A percentile compares a stretch with the other conserved stretches of the same genome.
phyloP scores from a whole-genome alignment of 1,140 invertebrate species.

The Calliopsis andreniformis region DNA sequence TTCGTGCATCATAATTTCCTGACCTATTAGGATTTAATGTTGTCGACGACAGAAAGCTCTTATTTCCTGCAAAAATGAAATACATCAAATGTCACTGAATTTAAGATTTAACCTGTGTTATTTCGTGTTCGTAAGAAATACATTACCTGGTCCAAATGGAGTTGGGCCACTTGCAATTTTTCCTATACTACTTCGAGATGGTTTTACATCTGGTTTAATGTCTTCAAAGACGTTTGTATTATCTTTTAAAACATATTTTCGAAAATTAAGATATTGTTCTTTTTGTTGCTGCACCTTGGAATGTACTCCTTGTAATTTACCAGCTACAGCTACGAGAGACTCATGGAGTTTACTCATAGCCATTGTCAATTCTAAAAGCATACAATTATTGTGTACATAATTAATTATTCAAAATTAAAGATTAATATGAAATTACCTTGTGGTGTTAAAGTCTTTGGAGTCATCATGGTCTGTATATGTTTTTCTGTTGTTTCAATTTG shows the following conservation, averaged over 20 bases:
- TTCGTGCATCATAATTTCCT: slow-evolving; percentile 73
- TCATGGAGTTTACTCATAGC: slow-evolving; percentile 91
- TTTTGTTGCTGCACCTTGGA: slow-evolving; percentile 89
- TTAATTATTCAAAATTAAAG: neutral
- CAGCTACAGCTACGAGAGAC: slow-evolving; percentile 92
- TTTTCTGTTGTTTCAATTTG: slow-evolving; percentile 89
- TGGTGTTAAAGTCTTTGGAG: slow-evolving; percentile 85
- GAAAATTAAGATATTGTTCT: slow-evolving; percentile 90
- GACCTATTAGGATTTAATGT: slow-evolving; percentile 71
- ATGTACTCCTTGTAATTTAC: slow-evolving; percentile 90
- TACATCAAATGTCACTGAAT: slow-evolving; percentile 19
- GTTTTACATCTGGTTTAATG: slow-evolving; percentile 72
- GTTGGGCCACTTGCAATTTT: slow-evolving; percentile 83
- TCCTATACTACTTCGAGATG: slow-evolving; percentile 66
- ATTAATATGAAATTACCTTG: slow-evolving; percentile 81
- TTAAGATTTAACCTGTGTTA: no score
- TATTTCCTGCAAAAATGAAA: slow-evolving; percentile 72
- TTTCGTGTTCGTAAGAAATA: no score
- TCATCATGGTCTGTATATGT: slow-evolving; percentile 86
- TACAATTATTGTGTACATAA: no score
- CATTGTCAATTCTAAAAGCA: slow-evolving; percentile 85
- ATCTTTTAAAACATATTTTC: slow-evolving; percentile 90
- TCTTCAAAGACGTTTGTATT: slow-evolving; percentile 89
- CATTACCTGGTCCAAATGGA: slow-evolving; percentile 82
- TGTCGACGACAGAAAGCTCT: slow-evolving; percentile 75